Percentiles rank a stretch among this genome's conserved stretches.
phyloP scores from a whole-genome alignment of 2,113 vertebrate species.

The Otis tarda region DNA sequence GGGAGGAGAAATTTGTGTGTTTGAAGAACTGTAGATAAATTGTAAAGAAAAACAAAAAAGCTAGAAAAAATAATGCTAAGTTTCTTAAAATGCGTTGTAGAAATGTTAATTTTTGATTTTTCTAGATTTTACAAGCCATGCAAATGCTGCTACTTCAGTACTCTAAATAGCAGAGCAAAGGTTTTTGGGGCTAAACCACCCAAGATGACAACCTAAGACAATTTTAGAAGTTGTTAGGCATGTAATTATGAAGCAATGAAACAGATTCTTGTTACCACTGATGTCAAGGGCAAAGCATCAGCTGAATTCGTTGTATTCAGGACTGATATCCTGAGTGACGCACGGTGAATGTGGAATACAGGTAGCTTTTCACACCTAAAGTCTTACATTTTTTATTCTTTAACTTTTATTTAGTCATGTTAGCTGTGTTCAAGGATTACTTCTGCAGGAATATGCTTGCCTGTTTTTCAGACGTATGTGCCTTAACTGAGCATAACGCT shows the following conservation, averaged over 20 bases:
- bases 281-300: background rate
- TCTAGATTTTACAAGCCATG: background rate
- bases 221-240: background rate
- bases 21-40: background rate
- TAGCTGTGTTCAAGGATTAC: background rate
- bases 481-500: background rate
- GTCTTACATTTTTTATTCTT: background rate
- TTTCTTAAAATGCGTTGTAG: background rate
- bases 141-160: background rate
- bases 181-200: background rate
- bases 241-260: background rate
- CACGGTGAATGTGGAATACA: background rate
- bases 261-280: background rate
- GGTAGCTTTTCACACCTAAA: background rate
- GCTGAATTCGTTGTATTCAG: background rate
- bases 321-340: fast-evolving
- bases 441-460: background rate
- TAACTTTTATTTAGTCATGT: background rate
- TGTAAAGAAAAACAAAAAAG: background rate
- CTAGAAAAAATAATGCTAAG: background rate
- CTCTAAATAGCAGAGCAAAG: background rate
- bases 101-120: background rate
- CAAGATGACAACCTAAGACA: background rate
- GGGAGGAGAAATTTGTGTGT: background rate
- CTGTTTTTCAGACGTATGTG: background rate